Percentiles rank a stretch among this genome's conserved stretches.
Evolutionary conservation across 2,888 invertebrate species (phyloP).

Genomic region (Agrochola lota): DNA sequence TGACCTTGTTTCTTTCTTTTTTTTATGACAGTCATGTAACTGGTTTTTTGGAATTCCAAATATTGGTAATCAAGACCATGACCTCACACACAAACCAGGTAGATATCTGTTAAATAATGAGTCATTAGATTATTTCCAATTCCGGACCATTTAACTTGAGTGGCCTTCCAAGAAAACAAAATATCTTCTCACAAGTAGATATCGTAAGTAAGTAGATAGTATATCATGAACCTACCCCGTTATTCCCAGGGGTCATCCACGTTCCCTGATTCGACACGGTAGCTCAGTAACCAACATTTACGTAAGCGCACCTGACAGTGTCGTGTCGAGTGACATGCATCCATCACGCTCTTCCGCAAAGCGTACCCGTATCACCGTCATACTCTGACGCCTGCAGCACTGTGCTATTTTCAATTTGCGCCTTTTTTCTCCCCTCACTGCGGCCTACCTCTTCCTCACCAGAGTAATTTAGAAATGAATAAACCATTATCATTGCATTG

Average conservation of each 20-base stretch:
- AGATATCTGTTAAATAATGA: constrained; percentile 34
- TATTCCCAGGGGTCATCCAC: constrained; percentile 68
- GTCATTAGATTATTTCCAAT: constrained; percentile 53
- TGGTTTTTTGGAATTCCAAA: constrained; percentile 61
- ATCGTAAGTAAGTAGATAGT: constrained; percentile 8
- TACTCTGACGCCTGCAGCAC: constrained; percentile 81
- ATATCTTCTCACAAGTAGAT: constrained; percentile 1
- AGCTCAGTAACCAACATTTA: constrained; percentile 79
- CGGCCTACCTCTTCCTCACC: constrained; percentile 81
- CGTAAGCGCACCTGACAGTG: constrained; percentile 74
- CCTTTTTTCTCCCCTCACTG: constrained; percentile 76
- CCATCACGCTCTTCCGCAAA: constrained; percentile 82
- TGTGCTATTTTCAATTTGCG: constrained; percentile 71
- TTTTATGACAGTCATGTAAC: constrained; percentile 45
- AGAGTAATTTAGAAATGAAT: constrained; percentile 84
- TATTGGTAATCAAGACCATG: constrained; percentile 58
- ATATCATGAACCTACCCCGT: constrained; percentile 52
- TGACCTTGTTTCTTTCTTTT: constrained; percentile 17
- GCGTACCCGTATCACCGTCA: constrained; percentile 78
- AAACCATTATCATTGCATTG: constrained; percentile 75
- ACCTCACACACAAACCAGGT: constrained; percentile 53
- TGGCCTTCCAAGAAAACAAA: constrained; percentile 5
- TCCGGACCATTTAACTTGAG: background rate
- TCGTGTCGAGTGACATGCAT: constrained; percentile 73
- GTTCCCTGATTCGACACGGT: constrained; percentile 79